These are phyloP conservation scores for Tortrix viridana DNA, from an alignment of 2,888 invertebrate species.

Conservation along the genomic window DNA sequence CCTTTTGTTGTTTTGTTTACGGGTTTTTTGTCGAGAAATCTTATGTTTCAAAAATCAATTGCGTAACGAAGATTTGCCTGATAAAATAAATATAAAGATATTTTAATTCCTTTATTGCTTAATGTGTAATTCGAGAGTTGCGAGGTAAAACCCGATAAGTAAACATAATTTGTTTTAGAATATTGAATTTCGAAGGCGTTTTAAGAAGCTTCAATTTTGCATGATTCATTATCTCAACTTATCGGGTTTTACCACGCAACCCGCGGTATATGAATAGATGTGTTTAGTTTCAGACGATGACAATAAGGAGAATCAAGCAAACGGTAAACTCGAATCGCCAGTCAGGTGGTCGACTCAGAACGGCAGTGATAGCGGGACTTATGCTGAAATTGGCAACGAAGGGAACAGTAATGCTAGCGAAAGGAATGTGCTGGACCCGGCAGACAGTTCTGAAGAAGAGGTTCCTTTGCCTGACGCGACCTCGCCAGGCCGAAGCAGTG, in stretches of 20 bases:
- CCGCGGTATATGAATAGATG: background rate
- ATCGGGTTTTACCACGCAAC: too few species aligned
- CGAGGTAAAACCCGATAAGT: too few species aligned
- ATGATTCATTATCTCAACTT: too few species aligned
- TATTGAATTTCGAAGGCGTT: too few species aligned
- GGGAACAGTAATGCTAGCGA: conserved; percentile 74
- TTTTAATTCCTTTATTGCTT: too few species aligned
- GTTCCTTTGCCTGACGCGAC: conserved; percentile 76
- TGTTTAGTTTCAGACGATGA: conserved; percentile 64
- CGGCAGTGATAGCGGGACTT: conserved; percentile 80
- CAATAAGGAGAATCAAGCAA: conserved; percentile 80
- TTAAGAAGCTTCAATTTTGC: too few species aligned
- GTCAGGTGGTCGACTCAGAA: conserved; percentile 78
- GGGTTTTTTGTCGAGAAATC: conserved; percentile 5
- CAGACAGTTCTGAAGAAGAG: conserved; percentile 80
- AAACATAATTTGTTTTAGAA: too few species aligned
- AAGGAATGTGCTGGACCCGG: conserved; percentile 76
- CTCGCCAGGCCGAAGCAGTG: conserved; percentile 78
- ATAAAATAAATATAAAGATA: too few species aligned
- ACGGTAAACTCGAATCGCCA: conserved; percentile 78
- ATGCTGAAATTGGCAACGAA: conserved; percentile 79
- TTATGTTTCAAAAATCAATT: too few species aligned
- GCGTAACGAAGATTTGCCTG: too few species aligned
- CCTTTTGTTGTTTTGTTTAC: background rate
- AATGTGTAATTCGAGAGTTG: too few species aligned